Evolutionary conservation across 2,888 invertebrate genomes (phyloP), one percentile per base, ranked within the genome.

Genomic region (Ichneumoninae sp.): DNA sequence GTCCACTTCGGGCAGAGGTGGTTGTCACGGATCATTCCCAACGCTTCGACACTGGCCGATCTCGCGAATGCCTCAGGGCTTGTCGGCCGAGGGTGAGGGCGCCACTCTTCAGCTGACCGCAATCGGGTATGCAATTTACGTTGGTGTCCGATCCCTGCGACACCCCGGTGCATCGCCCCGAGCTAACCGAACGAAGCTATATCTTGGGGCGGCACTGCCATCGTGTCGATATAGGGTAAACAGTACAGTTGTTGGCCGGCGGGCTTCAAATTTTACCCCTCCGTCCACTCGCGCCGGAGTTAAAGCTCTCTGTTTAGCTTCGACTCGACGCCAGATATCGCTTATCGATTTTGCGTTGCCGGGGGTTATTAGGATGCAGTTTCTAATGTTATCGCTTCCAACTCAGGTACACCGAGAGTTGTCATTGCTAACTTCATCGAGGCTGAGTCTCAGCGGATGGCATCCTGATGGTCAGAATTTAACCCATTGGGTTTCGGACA

Each of bases 61-160:
- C 77, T 62, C 60, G 36, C 79, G 57, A 83, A 82, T 71, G 82
- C 82, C 82, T 74, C 69, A 79, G 82, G 82, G 78, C n/a, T 69
- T 33, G 69, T 69, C 44, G 44, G 69, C 69, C 69, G 71, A 82
- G 54, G 68, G 70, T 36, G 87, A 85, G 88, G 87, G 85, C 84
- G 85, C 87, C 86, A 89, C 90, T 91, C 89, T 90, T 91, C 90
- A 91, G 88, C 87, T 86, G 87, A 91, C 91, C 91, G 89, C 91
- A 91, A 90, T 91, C 88, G 90, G 89, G 90, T 91, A 90, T 90
- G 91, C 90, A 92, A 91, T 91, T 91, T 91, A 91, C 90, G 90
- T 83, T 90, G 90, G 90, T 90, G 89, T 91, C 89, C 89, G 89
- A 90, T 88, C 90, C 88, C 79, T 79, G 82, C 86, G 83, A 88